Conservation (phyloP, 2,113 vertebrate species). For the Ornithorhynchus anatinus region DNA sequence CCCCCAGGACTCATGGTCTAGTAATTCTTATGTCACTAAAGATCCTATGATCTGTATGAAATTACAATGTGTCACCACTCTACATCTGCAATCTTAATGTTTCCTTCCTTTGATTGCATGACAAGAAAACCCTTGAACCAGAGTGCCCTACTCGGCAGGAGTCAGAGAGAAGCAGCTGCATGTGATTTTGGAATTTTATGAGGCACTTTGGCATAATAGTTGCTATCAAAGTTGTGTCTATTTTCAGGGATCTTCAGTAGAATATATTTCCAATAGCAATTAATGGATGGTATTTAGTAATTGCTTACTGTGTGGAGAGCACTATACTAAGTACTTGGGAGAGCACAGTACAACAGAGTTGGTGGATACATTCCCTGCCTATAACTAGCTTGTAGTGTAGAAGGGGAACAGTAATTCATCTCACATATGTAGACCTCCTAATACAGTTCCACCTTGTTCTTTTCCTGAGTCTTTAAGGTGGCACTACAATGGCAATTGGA, state of each 20-base stretch:
- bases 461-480: no score
- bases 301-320: no score
- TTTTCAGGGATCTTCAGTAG: conserved; percentile 14
- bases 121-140: conserved; percentile 52
- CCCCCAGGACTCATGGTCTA: conserved; percentile 45
- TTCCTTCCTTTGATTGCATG: conserved; percentile 56
- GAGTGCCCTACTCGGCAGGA: conserved; percentile 18
- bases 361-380: no score
- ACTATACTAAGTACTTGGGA: no score
- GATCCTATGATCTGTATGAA: conserved; percentile 54
- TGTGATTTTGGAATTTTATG: conserved; percentile 37
- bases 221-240: background rate
- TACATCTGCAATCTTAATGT: conserved; percentile 53
- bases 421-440: no score
- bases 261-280: no score
- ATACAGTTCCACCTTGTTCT: no score
- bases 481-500: no score
- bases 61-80: conserved; percentile 58
- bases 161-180: conserved; percentile 37
- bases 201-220: conserved; percentile 1
- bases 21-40: conserved; percentile 60
- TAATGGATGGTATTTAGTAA: no score
- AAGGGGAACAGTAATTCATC: no score
- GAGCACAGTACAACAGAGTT: no score
- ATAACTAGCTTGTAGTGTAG: no score